phyloP scores from a whole-genome alignment of 2,797 vertebrate genomes.

The Lithobates pipiens region DNA sequence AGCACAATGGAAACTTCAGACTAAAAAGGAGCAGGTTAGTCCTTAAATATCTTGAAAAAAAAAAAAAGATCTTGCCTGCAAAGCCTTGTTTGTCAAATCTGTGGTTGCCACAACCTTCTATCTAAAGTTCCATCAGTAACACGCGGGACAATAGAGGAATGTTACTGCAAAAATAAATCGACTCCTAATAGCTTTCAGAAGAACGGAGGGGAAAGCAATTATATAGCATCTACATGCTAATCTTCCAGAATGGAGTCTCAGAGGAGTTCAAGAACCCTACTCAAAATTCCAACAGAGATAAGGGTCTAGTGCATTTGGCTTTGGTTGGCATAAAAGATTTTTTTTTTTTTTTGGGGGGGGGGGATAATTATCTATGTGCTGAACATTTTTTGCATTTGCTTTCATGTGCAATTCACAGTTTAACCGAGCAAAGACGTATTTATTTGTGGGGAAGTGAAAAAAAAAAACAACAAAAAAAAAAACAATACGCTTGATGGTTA shows the following conservation, averaged over 20 bases:
- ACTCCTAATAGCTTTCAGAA: constrained; percentile 92
- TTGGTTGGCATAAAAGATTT: constrained; percentile 87
- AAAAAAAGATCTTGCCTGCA: constrained; percentile 65
- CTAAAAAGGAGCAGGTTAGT: constrained; percentile 51
- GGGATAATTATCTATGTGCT: constrained; percentile 83
- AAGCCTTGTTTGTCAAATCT: constrained; percentile 63
- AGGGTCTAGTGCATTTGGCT: constrained; percentile 82
- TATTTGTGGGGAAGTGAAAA: constrained; percentile 20
- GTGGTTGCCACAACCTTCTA: constrained; percentile 63
- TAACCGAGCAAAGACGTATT: constrained; percentile 58
- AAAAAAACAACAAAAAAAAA: constrained; percentile 22
- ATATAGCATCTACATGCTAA: constrained; percentile 93
- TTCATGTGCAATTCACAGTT: constrained; percentile 68
- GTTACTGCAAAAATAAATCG: constrained; percentile 82
- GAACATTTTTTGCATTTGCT: constrained; percentile 75
- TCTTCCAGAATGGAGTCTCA: constrained; percentile 90
- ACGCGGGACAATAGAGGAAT: constrained; percentile 79
- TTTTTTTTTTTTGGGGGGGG: constrained; percentile 64
- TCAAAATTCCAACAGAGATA: constrained; percentile 94
- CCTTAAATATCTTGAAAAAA: constrained; percentile 55
- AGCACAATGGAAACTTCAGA: constrained; percentile 39
- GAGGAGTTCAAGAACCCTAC: constrained; percentile 88
- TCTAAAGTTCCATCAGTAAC: constrained; percentile 79
- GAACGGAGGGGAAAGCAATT: constrained; percentile 91
- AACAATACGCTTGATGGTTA: constrained; percentile 73